A percentile compares a stretch with the other conserved stretches of the same genome.
Conservation (phyloP, 2,113 vertebrate genomes). For the Plecturocebus donacophilus region DNA sequence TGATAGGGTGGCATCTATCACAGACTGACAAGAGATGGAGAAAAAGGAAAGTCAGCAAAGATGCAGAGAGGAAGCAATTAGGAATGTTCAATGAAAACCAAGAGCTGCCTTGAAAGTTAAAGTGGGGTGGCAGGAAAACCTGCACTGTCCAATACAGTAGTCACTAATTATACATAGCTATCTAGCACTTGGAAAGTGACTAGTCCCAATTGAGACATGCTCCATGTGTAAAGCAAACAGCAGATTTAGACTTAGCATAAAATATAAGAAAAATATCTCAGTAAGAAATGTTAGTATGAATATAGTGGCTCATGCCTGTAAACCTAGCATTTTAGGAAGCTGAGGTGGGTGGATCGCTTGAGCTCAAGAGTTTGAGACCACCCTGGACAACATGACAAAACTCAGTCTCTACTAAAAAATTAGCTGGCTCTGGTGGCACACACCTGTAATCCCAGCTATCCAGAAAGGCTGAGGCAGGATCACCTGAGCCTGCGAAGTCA, state of each 20-base stretch:
- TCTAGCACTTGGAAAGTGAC: neutral
- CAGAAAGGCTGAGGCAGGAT: no score
- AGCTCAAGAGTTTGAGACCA: no score
- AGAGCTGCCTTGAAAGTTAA: neutral
- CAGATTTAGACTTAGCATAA: neutral
- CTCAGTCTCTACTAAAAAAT: no score
- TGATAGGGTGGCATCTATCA: neutral
- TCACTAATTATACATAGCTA: neutral
- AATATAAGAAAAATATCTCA: neutral
- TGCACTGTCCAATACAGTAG: neutral
- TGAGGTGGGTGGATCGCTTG: no score
- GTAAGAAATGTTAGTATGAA: neutral
- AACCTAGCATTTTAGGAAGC: no score
- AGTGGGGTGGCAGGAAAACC: neutral
- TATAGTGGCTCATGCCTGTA: no score
- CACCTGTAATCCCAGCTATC: no score
- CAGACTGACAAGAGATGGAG: neutral
- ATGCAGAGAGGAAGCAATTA: neutral
- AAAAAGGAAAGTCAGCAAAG: neutral
- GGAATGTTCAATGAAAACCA: neutral
- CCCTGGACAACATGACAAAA: no score
- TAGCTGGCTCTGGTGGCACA: no score
- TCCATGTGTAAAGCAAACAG: neutral
- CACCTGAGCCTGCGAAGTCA: no score
- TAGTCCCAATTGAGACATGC: neutral